These are phyloP conservation scores for Sphaerodactylus townsendi DNA, from an alignment of 2,113 vertebrate species.

Conservation along the genomic window DNA sequence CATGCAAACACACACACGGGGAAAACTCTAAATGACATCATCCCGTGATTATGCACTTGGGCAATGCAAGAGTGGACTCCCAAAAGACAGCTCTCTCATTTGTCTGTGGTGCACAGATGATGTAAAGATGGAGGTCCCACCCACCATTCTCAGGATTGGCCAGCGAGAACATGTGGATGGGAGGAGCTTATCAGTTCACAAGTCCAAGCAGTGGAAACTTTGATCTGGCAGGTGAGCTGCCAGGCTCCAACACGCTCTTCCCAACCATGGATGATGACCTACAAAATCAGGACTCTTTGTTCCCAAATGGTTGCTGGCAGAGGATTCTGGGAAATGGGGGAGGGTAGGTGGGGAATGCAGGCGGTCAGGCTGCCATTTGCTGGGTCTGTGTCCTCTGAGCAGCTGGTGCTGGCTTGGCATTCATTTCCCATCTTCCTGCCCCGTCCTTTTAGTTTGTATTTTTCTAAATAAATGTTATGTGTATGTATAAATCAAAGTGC, in stretches of 20 bases:
- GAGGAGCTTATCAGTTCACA: neutral
- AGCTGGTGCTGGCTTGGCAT: constrained; percentile 41
- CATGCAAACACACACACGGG: neutral
- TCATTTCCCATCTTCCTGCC: constrained; percentile 48
- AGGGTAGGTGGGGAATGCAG: constrained; percentile 5
- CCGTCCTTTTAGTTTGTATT: constrained; percentile 65
- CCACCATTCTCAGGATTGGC: constrained; percentile 16
- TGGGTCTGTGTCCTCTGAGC: rapidly evolving
- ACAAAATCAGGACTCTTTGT: neutral
- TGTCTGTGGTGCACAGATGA: neutral
- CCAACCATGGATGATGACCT: rapidly evolving
- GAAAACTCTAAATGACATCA: neutral
- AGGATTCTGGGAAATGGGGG: constrained; percentile 6
- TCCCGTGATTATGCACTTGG: constrained; percentile 44
- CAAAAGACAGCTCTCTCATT: neutral
- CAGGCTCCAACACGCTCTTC: neutral
- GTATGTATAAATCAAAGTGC: constrained; percentile 69
- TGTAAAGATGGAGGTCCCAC: neutral
- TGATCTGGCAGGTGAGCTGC: neutral
- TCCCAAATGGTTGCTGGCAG: neutral
- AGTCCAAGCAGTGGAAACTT: neutral
- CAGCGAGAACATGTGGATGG: neutral
- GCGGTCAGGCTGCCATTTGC: neutral
- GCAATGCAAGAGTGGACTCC: constrained; percentile 31
- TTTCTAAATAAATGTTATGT: constrained; percentile 61